phyloP scores from a whole-genome alignment of 2,797 vertebrate genomes.

The Champsocephalus esox region DNA sequence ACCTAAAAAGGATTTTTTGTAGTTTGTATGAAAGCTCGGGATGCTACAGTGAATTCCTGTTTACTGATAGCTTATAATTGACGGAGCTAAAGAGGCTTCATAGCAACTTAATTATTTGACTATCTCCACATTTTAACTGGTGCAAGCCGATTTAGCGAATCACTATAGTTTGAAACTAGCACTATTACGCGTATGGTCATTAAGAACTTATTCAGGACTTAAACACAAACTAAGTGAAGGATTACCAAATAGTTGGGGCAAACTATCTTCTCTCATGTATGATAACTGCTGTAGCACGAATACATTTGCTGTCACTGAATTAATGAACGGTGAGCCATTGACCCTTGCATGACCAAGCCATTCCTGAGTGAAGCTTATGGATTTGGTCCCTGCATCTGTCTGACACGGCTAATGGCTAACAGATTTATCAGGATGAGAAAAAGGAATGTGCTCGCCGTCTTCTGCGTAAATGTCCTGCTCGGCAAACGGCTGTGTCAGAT shows the following conservation, averaged over 20 bases:
- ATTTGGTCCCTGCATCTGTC: constrained; percentile 61
- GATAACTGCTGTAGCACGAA: constrained; percentile 27
- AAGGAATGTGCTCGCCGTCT: constrained; percentile 59
- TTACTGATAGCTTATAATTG: neutral
- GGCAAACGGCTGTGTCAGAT: constrained; percentile 74
- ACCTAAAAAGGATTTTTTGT: no score
- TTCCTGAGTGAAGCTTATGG: constrained; percentile 71
- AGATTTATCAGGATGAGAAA: constrained; percentile 70
- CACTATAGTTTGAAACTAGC: neutral
- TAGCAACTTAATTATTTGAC: neutral
- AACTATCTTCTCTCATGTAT: constrained; percentile 40
- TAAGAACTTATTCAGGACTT: neutral
- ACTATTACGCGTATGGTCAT: neutral
- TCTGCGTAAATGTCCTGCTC: constrained; percentile 58
- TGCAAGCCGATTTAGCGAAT: neutral
- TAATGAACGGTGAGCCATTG: constrained; percentile 55
- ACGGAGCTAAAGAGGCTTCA: neutral
- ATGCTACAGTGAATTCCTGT: neutral
- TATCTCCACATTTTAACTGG: neutral
- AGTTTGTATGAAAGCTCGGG: no score
- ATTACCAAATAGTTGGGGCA: constrained; percentile 1
- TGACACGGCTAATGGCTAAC: constrained; percentile 74
- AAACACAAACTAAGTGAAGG: neutral
- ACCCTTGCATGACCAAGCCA: constrained; percentile 69
- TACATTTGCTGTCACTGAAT: constrained; percentile 43